These are phyloP conservation scores for Ctenoplectra terminalis DNA, from an alignment of 1,140 invertebrate genomes.

Conservation along the genomic window DNA sequence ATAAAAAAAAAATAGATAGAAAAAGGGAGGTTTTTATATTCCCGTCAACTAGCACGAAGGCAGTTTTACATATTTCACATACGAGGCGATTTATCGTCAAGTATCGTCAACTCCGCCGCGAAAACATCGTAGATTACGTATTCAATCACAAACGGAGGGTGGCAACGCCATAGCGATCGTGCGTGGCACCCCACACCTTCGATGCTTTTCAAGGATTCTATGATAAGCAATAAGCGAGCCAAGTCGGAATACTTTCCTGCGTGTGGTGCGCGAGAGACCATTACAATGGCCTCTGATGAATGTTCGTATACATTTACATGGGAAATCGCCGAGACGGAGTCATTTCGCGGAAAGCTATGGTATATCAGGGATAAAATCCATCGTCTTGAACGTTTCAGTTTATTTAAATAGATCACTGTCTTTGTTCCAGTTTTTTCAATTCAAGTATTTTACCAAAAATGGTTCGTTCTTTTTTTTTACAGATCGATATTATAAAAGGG, in stretches of 20 bases:
- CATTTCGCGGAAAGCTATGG: slow-evolving; percentile 41
- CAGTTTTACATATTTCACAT: slow-evolving; percentile 45
- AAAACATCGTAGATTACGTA: slow-evolving; percentile 64
- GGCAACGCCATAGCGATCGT: slow-evolving; percentile 42
- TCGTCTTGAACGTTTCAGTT: background rate
- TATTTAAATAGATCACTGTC: background rate
- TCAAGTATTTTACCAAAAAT: no score
- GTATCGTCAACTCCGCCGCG: slow-evolving; percentile 49
- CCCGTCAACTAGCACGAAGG: no score
- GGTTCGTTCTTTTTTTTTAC: no score
- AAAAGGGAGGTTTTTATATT: no score
- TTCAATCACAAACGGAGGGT: slow-evolving; percentile 58
- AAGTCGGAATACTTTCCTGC: slow-evolving; percentile 75
- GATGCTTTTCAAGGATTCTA: slow-evolving; percentile 59
- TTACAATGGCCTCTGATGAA: slow-evolving; percentile 81
- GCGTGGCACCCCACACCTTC: slow-evolving; percentile 43
- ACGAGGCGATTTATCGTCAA: slow-evolving; percentile 49
- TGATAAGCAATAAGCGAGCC: slow-evolving; percentile 59
- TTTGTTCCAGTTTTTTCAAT: background rate
- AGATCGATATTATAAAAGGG: no score
- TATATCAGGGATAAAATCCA: background rate
- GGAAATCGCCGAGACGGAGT: slow-evolving; percentile 70
- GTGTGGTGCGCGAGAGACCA: slow-evolving; percentile 71
- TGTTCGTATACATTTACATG: slow-evolving; percentile 82
- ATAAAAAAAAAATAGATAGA: no score